Percentiles rank a stretch among this genome's conserved stretches.
Evolutionary conservation across 2,797 vertebrate genomes (phyloP).

Genomic region (Epinephelus coioides): DNA sequence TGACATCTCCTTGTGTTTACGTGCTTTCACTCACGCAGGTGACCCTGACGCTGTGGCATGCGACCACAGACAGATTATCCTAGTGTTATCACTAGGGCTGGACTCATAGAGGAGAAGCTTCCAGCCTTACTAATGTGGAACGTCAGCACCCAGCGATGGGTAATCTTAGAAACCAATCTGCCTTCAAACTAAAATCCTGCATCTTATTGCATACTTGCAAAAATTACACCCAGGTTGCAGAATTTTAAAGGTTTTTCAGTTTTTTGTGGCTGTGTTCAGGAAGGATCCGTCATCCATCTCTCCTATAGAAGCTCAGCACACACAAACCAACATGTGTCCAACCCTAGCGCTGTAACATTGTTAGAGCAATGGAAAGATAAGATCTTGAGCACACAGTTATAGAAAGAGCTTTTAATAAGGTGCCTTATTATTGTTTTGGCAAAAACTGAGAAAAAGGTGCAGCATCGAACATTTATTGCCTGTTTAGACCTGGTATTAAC

Average conservation of each 20-base stretch:
- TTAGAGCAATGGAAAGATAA: conserved; percentile 8
- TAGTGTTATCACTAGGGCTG: conserved; percentile 30
- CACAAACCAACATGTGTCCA: conserved; percentile 9
- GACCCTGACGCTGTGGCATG: conserved; percentile 59
- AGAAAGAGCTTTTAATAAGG: background rate
- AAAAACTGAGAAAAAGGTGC: background rate
- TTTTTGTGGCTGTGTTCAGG: too few species aligned
- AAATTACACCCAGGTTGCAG: background rate
- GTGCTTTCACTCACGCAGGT: conserved; percentile 34
- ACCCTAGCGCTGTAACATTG: conserved; percentile 6
- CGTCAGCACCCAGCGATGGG: background rate
- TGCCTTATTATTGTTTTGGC: background rate
- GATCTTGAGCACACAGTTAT: background rate
- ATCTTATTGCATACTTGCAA: background rate
- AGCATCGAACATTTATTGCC: background rate
- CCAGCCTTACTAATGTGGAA: conserved; percentile 13
- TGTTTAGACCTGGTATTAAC: too few species aligned
- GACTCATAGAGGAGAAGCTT: conserved; percentile 13
- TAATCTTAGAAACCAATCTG: background rate
- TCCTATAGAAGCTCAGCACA: background rate
- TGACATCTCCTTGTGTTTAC: conserved; percentile 72
- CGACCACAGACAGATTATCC: conserved; percentile 35
- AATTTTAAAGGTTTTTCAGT: too few species aligned
- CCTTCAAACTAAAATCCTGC: background rate
- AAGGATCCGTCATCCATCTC: too few species aligned